Base-by-base conservation (phyloP, 2,113 vertebrate species). In the Verasper variegatus region DNA sequence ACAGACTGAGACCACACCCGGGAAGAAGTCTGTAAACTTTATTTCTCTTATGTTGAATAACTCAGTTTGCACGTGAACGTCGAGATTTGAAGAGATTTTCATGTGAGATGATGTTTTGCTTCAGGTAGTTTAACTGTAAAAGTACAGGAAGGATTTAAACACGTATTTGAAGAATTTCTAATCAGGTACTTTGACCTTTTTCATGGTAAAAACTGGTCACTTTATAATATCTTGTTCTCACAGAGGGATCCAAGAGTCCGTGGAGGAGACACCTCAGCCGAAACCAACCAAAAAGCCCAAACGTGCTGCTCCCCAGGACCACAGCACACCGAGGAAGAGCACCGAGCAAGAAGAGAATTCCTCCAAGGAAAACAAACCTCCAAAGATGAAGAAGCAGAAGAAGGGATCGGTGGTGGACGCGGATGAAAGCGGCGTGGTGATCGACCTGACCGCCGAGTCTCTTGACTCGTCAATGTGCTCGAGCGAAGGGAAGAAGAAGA, bases 321-420 rank as follows among this genome's bases (percentile, higher is more conserved):
- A 80, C 0, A 59, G 74, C 3, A 35, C 75, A 0, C 83, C 81
- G 71, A 86, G 67, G 71, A 89, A 80, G 61, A 87, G 63, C 23
- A 0, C 15, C 0, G 81, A 78, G 1, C 78, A 64, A 2, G 81
- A 90, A 21, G 83, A 85, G 17, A 82, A 42, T 1, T 76, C 82
- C 0, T 86, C 82, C 1, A 84, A 89, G 66, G 84, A 91, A 64
- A 90, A 89, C 71, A 58, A 86, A 0, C 78, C 85, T 1, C 88
- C 81, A 3, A 49, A 35, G 35, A 54, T 6, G 2, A 72, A 73
- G 67, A 78, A 31, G 31, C 31, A 67, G 31, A 68, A 69, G 40
- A 79, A 60, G 17, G 54, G 59, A 23, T 65, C 54, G 81, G 74
- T 0, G 3, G 23, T 14, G 63, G 14, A 47, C 1, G n/a, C 15